These are phyloP conservation scores for Epizoanthus illoricatus DNA, from an alignment of 92 coral and sea anemone genomes.

Conservation along the genomic window DNA sequence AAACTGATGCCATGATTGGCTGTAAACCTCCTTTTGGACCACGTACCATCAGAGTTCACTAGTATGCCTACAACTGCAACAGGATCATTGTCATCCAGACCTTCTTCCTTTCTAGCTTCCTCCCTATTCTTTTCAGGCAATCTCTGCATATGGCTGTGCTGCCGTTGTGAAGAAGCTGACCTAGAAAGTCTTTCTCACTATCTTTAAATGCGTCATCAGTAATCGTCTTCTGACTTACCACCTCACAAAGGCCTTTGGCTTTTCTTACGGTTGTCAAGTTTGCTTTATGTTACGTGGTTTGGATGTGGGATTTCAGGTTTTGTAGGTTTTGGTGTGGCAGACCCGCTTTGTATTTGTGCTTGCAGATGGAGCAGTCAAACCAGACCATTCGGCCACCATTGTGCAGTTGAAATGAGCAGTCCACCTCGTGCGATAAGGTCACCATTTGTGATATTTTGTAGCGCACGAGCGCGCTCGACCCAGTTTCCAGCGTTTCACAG, in stretches of 20 bases:
- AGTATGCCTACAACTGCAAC: slow-evolving; percentile 32
- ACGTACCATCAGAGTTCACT: neutral
- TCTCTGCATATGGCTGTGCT: slow-evolving; percentile 17
- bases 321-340: neutral
- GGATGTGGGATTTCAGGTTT: slow-evolving; percentile 10
- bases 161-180: neutral
- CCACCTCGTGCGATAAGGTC: too few species aligned
- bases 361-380: slow-evolving; percentile 19
- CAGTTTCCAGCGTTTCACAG: too few species aligned
- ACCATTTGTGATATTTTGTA: too few species aligned
- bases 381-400: neutral
- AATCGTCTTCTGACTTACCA: neutral
- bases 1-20: slow-evolving; percentile 55
- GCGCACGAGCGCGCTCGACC: too few species aligned
- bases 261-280: slow-evolving; percentile 18
- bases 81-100: slow-evolving; percentile 15
- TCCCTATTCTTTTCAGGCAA: slow-evolving; percentile 16
- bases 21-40: slow-evolving; percentile 56
- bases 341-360: slow-evolving; percentile 19
- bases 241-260: slow-evolving; percentile 4
- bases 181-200: slow-evolving; percentile 16
- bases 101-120: slow-evolving; percentile 46
- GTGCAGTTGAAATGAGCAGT: slow-evolving; percentile 4
- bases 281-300: neutral
- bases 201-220: neutral